Percentiles rank a stretch among this genome's conserved stretches.
Evolutionary conservation across 2,888 invertebrate species (phyloP).

Genomic region (Bibio marci): DNA sequence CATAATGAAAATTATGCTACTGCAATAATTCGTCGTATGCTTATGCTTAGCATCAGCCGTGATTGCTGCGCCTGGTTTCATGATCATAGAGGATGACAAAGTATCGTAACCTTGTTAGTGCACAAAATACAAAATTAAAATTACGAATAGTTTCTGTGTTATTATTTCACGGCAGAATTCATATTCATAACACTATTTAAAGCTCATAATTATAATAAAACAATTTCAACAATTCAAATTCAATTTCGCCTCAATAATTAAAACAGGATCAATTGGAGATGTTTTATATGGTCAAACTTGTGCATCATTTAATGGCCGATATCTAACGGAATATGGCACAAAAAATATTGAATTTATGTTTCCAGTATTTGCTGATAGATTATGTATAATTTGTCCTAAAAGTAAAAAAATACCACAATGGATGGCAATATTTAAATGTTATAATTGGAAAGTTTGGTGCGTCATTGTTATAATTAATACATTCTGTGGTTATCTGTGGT

Average conservation of each 20-base stretch:
- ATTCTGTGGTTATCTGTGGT: neutral
- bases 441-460: slow-evolving; percentile 11
- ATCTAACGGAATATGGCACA: slow-evolving; percentile 22
- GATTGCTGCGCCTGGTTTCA: no score
- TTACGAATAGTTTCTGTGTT: no score
- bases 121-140: no score
- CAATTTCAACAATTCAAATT: no score
- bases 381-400: slow-evolving; percentile 30
- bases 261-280: slow-evolving; percentile 20
- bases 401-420: slow-evolving; percentile 27
- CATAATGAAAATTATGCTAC: no score
- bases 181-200: no score
- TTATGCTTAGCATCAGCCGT: no score
- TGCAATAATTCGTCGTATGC: no score
- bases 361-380: slow-evolving; percentile 23
- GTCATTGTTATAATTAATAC: neutral
- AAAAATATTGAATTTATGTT: slow-evolving; percentile 23
- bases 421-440: slow-evolving; percentile 24
- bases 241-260: neutral
- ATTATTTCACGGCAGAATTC: no score
- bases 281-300: slow-evolving; percentile 22
- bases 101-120: no score
- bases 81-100: no score
- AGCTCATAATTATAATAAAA: no score
- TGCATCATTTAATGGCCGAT: slow-evolving; percentile 27